Evolutionary conservation across 1,140 invertebrate species (phyloP), one percentile per base, ranked within the genome.

Genomic region (Chlorops oryzae): DNA sequence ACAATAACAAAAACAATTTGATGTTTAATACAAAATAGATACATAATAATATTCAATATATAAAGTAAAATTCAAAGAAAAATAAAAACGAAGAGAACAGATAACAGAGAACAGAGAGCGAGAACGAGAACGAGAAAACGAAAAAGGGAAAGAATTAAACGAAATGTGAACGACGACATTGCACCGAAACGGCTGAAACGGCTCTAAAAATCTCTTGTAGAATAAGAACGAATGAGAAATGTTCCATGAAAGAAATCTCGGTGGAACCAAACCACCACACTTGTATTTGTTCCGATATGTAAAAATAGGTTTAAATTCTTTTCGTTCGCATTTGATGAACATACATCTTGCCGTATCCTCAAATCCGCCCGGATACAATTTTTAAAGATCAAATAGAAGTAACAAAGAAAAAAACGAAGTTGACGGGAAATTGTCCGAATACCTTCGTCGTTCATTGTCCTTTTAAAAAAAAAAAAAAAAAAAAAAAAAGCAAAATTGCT

Each of bases 41-140:
- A 42, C 10, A 25, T 23, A n/a, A 2, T 40, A 22, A n/a, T 42
- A 41, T 41, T 13, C 23, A 21, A 17, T 17, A 40, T 40, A 40
- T 10, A 40, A 40, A 40, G 18, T 12, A 40, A 40, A 40, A 20
- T 21, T 40, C 23, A 21, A 40, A 21, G 20, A 21, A 18, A 9
- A 12, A 12, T 23, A 42, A 32, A 9, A 32, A 7, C 13, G 28
- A 7, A 32, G 28, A 32, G 28, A 32, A 32, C 7, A 32, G 28
- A 32, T 45, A 28, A 45, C 28, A 45, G 42, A 45, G 34, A 32
- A n/a, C 27, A 45, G 42, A 32, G 25, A 45, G 42, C 22, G 34
- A 7, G 28, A 7, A 32, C 7, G 13, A 32, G 28, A 32, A 45
- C 24, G n/a, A 45, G 23, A 23, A 17, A 45, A 45, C 5, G 20